These are phyloP conservation scores for Vidua macroura DNA, from an alignment of 2,113 vertebrate species.

Conservation along the genomic window DNA sequence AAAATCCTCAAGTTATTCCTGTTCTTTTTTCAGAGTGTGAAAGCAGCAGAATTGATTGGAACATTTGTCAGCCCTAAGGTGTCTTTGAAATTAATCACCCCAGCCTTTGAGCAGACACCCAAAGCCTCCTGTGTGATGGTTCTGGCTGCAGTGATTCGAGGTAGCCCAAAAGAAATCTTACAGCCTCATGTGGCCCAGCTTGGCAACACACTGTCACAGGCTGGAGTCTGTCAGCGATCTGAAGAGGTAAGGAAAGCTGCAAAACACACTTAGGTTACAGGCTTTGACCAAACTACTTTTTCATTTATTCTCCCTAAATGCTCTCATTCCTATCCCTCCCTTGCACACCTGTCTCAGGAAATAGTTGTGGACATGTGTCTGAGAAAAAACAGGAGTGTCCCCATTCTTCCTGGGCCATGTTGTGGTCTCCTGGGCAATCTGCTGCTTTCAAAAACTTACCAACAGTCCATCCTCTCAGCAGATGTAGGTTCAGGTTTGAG, in stretches of 20 bases:
- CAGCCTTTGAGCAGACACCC: slow-evolving; percentile 74
- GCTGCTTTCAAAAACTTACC: background rate
- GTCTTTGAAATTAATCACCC: slow-evolving; percentile 82
- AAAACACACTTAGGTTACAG: background rate
- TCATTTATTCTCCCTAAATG: background rate
- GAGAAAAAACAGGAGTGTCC: background rate
- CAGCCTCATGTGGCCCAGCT: slow-evolving; percentile 78
- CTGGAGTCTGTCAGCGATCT: slow-evolving; percentile 79
- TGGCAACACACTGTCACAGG: slow-evolving; percentile 67
- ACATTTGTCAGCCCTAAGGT: slow-evolving; percentile 85
- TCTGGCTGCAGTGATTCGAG: slow-evolving; percentile 78
- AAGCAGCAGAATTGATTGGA: slow-evolving; percentile 85
- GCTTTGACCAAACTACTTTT: background rate
- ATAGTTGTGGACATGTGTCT: background rate
- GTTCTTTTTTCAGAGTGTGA: slow-evolving; percentile 73
- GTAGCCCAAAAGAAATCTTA: slow-evolving; percentile 77
- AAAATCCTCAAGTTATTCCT: background rate
- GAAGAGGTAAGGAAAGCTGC: slow-evolving; percentile 79
- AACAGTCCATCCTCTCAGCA: background rate
- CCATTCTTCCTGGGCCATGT: rapidly evolving
- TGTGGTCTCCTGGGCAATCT: background rate
- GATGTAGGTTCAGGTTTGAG: background rate
- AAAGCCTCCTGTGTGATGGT: slow-evolving; percentile 81
- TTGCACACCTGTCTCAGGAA: background rate
- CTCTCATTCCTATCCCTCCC: background rate